Evolutionary conservation across 2,113 vertebrate genomes (phyloP).

Genomic region (Trematomus loennbergii): DNA sequence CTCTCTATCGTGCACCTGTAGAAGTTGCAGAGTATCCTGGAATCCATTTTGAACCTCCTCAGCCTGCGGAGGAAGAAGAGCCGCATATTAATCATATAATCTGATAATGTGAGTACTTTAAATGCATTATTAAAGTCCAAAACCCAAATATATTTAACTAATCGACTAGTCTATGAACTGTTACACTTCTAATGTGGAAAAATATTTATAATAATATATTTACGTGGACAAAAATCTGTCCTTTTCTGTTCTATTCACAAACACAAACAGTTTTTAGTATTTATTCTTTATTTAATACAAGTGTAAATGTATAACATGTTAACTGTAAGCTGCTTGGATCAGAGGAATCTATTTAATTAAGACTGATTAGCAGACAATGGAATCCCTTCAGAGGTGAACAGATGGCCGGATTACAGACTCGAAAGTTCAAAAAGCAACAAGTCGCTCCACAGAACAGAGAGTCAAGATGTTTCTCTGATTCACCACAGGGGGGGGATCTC

Average conservation of each 20-base stretch:
- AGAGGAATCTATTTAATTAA: slow-evolving; percentile 39
- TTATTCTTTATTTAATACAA: slow-evolving; percentile 4
- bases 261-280: neutral
- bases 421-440: neutral
- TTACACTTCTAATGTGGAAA: too few relatives aligned
- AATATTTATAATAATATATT: too few relatives aligned
- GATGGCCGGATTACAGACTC: neutral
- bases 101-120: too few relatives aligned
- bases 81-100: too few relatives aligned
- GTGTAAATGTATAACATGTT: slow-evolving; percentile 30
- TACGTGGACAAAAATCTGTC: too few relatives aligned
- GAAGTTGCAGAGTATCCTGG: too few relatives aligned
- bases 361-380: neutral
- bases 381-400: neutral
- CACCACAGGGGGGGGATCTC: slow-evolving; percentile 39
- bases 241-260: neutral
- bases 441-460: neutral
- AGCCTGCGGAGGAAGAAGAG: too few relatives aligned
- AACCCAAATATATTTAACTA: too few relatives aligned
- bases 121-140: too few relatives aligned
- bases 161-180: too few relatives aligned
- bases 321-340: slow-evolving; percentile 26
- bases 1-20: too few relatives aligned
- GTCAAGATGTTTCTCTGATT: neutral
- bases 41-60: too few relatives aligned